Conservation (phyloP, 1,140 invertebrate genomes). For the Contarinia nasturtii region DNA sequence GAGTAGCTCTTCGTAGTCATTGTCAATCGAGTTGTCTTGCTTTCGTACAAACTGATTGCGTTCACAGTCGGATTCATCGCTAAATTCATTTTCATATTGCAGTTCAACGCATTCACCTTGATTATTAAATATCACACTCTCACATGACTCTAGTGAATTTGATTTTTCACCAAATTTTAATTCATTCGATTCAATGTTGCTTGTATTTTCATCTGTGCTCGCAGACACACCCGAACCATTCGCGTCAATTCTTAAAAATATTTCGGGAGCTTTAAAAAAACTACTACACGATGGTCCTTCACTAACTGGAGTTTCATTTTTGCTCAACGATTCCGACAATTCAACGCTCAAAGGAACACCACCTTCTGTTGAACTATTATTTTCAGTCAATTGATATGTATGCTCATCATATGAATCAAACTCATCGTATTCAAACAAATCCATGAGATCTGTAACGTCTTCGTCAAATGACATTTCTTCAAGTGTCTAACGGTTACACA, state of each 20-base stretch:
- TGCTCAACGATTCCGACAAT: not conserved
- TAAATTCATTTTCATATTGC: constrained; percentile 1
- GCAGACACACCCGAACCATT: not conserved
- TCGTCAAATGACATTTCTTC: not conserved
- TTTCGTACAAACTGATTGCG: not conserved
- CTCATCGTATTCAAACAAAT: constrained; percentile 33
- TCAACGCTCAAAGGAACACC: constrained; percentile 3
- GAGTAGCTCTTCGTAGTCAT: constrained; percentile 3
- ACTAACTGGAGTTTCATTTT: not conserved
- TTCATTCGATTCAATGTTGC: too few relatives aligned
- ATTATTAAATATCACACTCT: too few relatives aligned
- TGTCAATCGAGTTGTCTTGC: not conserved
- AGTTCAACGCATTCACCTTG: not conserved
- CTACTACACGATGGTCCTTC: not conserved
- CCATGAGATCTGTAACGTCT: constrained; percentile 17
- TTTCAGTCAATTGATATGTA: constrained; percentile 2
- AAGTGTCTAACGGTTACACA: too few relatives aligned
- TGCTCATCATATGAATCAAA: constrained; percentile 17
- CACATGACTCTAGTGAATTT: too few relatives aligned
- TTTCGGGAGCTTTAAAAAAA: constrained; percentile 1
- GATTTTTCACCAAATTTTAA: too few relatives aligned
- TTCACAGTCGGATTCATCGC: not conserved
- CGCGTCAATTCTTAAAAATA: constrained; percentile 2
- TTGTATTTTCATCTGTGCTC: not conserved
- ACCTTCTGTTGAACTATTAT: not conserved